Evolutionary conservation across 2,797 vertebrate genomes (phyloP).

Genomic region (Mycteria americana): DNA sequence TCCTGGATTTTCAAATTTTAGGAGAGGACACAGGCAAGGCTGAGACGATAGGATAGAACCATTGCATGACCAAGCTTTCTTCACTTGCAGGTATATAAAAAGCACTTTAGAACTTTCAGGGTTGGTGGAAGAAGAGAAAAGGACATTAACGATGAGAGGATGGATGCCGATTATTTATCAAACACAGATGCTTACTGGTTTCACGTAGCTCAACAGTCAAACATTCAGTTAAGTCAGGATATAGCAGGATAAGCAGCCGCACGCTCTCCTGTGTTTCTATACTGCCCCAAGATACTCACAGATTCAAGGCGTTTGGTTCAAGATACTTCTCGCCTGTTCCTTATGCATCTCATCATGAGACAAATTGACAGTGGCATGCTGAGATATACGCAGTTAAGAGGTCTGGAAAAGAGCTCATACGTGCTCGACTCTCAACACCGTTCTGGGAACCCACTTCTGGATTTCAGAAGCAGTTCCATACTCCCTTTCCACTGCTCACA

Average conservation of each 20-base stretch:
- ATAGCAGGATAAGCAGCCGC: background rate
- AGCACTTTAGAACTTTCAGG: background rate
- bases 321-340: background rate
- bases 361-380: background rate
- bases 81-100: background rate
- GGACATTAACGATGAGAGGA: background rate
- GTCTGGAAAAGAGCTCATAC: background rate
- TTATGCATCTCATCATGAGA: rapidly evolving
- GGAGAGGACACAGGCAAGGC: background rate
- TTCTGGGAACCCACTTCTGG: background rate
- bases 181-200: background rate
- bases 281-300: background rate
- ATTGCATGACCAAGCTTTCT: too few species aligned
- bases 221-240: background rate
- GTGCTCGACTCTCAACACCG: rapidly evolving
- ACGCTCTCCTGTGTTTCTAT: rapidly evolving
- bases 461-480: background rate
- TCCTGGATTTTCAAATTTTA: background rate
- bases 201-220: background rate
- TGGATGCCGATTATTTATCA: background rate
- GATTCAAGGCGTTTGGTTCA: background rate
- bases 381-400: background rate
- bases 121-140: background rate
- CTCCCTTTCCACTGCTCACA: background rate
- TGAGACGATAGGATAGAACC: background rate